Evolutionary conservation across 2,888 invertebrate genomes (phyloP).

Genomic region (Graphium colonna): DNA sequence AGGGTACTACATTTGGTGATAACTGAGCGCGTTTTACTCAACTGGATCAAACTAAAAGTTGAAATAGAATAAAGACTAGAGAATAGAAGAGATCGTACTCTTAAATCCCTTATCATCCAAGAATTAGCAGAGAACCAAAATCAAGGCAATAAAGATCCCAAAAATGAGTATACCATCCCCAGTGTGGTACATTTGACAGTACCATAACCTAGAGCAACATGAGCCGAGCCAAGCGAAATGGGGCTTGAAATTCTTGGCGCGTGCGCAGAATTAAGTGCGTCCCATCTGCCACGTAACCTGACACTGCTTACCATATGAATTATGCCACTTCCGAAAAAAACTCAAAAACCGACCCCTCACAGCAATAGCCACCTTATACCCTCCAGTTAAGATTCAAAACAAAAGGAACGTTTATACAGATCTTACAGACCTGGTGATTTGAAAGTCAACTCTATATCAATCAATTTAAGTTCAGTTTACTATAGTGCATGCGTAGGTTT

Average conservation of each 20-base stretch:
- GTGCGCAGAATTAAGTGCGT: conserved; percentile 56
- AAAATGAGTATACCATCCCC: no score
- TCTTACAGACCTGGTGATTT: no score
- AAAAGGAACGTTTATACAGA: no score
- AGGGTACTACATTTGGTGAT: background rate
- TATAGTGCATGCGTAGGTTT: no score
- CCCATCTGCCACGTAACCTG: conserved; percentile 75
- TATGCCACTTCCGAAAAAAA: conserved; percentile 68
- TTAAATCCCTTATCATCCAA: no score
- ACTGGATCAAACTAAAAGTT: no score
- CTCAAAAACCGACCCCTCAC: conserved; percentile 25
- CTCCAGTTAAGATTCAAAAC: conserved; percentile 22
- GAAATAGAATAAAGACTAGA: no score
- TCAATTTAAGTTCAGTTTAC: no score
- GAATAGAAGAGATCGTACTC: no score
- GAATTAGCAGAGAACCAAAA: no score
- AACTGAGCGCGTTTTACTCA: background rate
- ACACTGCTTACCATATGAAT: conserved; percentile 71
- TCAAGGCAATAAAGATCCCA: no score
- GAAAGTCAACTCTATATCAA: conserved; percentile 27
- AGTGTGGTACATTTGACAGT: no score
- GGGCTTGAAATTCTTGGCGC: conserved; percentile 45
- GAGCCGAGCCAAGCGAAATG: conserved; percentile 31
- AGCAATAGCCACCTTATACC: conserved; percentile 36
- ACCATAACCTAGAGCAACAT: conserved; percentile 30